Evolutionary conservation across 2,888 invertebrate species (phyloP), one percentile per base, ranked within the genome.

Genomic region (Hoplodrina blanda): DNA sequence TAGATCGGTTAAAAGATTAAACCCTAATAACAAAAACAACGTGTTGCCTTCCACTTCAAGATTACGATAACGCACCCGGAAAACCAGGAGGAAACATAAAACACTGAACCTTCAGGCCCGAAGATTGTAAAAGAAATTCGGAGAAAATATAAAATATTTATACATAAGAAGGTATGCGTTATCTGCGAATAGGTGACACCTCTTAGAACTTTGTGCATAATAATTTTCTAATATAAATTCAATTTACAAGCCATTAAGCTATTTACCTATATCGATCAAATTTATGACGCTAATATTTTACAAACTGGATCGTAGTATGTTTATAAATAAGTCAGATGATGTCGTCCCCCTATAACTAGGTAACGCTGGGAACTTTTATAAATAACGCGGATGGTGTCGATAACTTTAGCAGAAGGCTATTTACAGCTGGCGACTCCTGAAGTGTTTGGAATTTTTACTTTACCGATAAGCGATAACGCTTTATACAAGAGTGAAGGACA

Each of bases 351-450:
- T 59, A 68, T 67, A 63, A 59, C 65, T 62, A 63, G 52, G 60
- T 20, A 57, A 53, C 53, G 66, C 50, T 66, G 66, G 53, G 56
- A 73, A 69, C 59, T 76, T 77, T 81, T 82, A 81, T 82, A 79
- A 81, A 82, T 81, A 82, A 81, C 66, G 49, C 17, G 62, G 54
- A 63, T 64, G 59, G 63, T 73, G 55, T 73, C 70, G 65, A 81
- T 76, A 81, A 69, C 61, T 82, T 74, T 64, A 72, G 73, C 50
- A 46, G 25, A 41, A 53, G 57, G 65, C 68, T 79, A 81, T 82
- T 76, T 69, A 53, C 55, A 68, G 65, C 69, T 59, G 59, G 37
- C 30, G 41, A 59, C 17, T 69, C 73, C 54, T 69, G 20, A 61
- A 70, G 56, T 56, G 63, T 62, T 69, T 13, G 41, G n/a, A 61